These are phyloP conservation scores for Dinomys branickii DNA, from an alignment of 2,113 vertebrate species.

Conservation along the genomic window DNA sequence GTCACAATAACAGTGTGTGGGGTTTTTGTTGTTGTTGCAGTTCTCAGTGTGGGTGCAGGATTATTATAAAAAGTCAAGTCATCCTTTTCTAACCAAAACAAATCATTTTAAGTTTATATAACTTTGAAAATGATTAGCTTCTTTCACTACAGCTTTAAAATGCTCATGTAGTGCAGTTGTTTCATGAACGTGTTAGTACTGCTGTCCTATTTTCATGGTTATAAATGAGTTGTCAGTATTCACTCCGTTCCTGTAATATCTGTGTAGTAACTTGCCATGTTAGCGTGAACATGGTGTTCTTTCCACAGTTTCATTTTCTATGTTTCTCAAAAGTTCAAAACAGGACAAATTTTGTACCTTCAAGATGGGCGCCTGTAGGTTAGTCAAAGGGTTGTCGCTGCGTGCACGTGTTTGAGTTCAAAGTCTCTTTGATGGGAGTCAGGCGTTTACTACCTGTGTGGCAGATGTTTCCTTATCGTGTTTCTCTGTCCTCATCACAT, in stretches of 20 bases:
- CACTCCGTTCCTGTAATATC: neutral
- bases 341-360: neutral
- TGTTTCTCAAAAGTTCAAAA: conserved; percentile 11
- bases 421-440: neutral
- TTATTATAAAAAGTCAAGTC: neutral
- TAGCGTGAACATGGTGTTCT: neutral
- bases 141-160: conserved; percentile 42
- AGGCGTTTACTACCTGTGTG: neutral
- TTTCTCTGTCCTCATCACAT: neutral
- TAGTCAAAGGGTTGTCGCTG: neutral
- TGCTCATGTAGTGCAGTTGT: neutral
- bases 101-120: neutral
- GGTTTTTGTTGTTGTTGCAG: neutral
- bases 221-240: conserved; percentile 21
- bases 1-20: neutral
- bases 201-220: neutral
- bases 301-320: neutral
- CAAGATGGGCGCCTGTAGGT: neutral
- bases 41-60: neutral
- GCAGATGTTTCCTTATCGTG: neutral
- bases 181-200: neutral
- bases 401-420: neutral
- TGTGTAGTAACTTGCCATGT: neutral
- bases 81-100: neutral
- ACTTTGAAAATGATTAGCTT: conserved; percentile 8